Evolutionary conservation across 1,140 invertebrate species (phyloP).

Genomic region (Manduca sexta): DNA sequence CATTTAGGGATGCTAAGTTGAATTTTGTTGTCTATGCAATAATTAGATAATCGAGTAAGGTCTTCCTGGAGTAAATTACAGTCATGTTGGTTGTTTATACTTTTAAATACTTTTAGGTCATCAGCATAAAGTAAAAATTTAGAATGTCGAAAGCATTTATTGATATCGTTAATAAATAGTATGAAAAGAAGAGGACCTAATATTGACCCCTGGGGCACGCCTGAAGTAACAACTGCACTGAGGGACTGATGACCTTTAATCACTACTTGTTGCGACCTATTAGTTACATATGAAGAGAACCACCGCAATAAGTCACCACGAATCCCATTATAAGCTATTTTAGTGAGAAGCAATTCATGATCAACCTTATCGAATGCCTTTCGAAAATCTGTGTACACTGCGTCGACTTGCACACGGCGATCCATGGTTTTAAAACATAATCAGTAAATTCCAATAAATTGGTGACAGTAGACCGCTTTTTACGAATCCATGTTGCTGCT

Average conservation of each 20-base stretch:
- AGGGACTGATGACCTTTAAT: conserved; percentile 20
- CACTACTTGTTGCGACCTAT: conserved; percentile 24
- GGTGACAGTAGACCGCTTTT: conserved; percentile 5
- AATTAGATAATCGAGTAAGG: conserved; percentile 14
- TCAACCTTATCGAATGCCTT: conserved; percentile 12
- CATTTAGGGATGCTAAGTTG: conserved; percentile 23
- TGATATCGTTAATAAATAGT: conserved; percentile 32
- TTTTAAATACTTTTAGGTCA: conserved; percentile 38
- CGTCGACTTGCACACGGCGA: neutral
- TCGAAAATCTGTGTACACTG: conserved; percentile 4
- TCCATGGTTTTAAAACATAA: conserved; percentile 7
- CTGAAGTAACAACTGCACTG: conserved; percentile 18
- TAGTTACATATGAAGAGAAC: conserved; percentile 29
- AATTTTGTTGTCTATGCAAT: conserved; percentile 21
- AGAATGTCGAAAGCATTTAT: conserved; percentile 15
- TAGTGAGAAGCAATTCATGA: conserved; percentile 13
- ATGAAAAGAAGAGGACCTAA: conserved; percentile 29
- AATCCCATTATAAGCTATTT: conserved; percentile 8
- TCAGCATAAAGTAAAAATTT: conserved; percentile 32
- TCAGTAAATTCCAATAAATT: conserved; percentile 9
- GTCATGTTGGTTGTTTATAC: conserved; percentile 10
- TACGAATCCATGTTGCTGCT: conserved; percentile 15
- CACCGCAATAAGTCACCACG: conserved; percentile 15
- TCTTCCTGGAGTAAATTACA: conserved; percentile 16
- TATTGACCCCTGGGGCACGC: conserved; percentile 31